Evolutionary conservation across 2,797 vertebrate genomes (phyloP).

Genomic region (Alcedo atthis): DNA sequence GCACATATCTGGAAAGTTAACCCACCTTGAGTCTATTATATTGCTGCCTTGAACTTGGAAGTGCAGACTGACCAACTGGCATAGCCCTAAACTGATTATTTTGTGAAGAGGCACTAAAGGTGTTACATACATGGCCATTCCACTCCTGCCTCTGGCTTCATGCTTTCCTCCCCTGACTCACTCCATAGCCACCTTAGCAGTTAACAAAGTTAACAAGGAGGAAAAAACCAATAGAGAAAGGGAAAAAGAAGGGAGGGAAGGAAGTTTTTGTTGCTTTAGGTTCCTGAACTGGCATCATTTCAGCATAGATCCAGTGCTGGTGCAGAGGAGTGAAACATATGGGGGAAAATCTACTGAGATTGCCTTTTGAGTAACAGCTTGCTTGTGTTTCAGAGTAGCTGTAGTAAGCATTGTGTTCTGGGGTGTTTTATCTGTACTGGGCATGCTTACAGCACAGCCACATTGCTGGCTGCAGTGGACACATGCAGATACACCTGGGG

Average conservation of each 20-base stretch:
- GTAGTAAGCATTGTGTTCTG: background rate
- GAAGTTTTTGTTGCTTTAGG: background rate
- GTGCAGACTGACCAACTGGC: background rate
- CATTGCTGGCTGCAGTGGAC: fast-evolving
- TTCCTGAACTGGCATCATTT: background rate
- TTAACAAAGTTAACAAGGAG: background rate
- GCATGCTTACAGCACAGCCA: background rate
- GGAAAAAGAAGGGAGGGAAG: fast-evolving
- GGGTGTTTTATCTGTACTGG: background rate
- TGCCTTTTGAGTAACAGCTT: background rate
- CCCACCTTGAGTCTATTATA: background rate
- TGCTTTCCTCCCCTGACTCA: background rate
- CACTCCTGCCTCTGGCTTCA: background rate
- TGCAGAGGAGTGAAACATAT: background rate
- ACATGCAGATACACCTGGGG: background rate
- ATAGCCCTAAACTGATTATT: background rate
- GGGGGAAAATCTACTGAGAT: background rate
- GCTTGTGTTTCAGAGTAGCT: fast-evolving
- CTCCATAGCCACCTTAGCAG: background rate
- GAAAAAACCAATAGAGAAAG: background rate
- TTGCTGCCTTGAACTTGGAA: background rate
- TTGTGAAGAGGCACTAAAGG: fast-evolving
- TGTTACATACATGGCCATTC: background rate
- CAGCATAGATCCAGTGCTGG: background rate
- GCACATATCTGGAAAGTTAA: background rate